Evolutionary conservation across 2,113 vertebrate species (phyloP), one percentile per base, ranked within the genome.

Genomic region (Oreocharis arfaki): DNA sequence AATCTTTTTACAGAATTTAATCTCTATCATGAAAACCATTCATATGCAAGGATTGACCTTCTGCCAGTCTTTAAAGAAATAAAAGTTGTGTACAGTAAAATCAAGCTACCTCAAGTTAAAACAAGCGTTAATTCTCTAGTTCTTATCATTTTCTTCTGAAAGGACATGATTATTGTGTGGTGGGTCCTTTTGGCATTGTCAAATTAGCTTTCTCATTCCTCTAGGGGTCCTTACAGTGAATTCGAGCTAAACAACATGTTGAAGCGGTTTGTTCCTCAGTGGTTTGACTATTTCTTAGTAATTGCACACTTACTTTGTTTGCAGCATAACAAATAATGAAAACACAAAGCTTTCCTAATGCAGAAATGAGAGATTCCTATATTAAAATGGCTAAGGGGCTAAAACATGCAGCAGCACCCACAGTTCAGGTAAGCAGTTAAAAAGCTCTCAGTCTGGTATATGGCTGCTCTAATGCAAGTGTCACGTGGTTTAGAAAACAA

Each of bases 1-100:
- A 84, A 95, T 87, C 50, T 91, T 91, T 55, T 67, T 61, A 70
- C 59, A 77, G 55, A 86, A 42, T 93, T 90, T 76, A 92, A 77
- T 94, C 30, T 77, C 55, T 63, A 39, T 70, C 71, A 65, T 57
- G 63, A 65, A 93, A 95, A 56, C 21, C 13, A 68, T 79, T 78
- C 57, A 52, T 64, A 82, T 28, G n/a, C 44, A 79, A 92, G 42
- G 23, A 82, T 3, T 68, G 60, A 91, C 73, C 44, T 85, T 87
- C 52, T 75, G 16, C 21, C 39, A 84, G 19, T 82, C 52, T 89
- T 56, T 60, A 91, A 89, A 89, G 55, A 81, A 84, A 67, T 63
- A 42, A 23, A 73, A 89, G 33, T 78, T 68, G 68, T 19, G 14
- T 87, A 71, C 56, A 75, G 27, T 71, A 87, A 85, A 85, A 91